Conservation (phyloP, 2,888 invertebrate species). For the Carcina quercana region DNA sequence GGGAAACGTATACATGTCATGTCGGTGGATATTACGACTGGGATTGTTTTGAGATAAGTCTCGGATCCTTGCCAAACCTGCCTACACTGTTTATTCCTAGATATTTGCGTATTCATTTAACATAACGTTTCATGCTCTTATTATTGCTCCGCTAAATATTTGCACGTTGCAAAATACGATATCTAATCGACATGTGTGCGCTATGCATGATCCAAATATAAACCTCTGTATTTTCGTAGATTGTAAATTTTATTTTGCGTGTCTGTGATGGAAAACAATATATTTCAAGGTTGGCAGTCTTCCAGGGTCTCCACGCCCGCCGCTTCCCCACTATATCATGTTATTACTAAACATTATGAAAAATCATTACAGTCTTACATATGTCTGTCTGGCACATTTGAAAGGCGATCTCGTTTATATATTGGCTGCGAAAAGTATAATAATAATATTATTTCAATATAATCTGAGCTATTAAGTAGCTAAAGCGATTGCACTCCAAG, state of each 20-base stretch:
- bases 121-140: too few relatives aligned
- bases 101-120: too few relatives aligned
- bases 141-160: too few relatives aligned
- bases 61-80: slow-evolving; percentile 23
- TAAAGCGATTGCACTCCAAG: too few relatives aligned
- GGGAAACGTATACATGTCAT: slow-evolving; percentile 3
- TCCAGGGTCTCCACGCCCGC: slow-evolving; percentile 30
- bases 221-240: slow-evolving; percentile 4
- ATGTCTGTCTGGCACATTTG: slow-evolving; percentile 26
- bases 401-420: too few relatives aligned
- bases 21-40: slow-evolving; percentile 6
- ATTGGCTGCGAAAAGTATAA: too few relatives aligned
- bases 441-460: too few relatives aligned
- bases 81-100: slow-evolving; percentile 18
- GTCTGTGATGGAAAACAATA: slow-evolving; percentile 18
- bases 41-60: slow-evolving; percentile 11
- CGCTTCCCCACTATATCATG: slow-evolving; percentile 25
- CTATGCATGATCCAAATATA: too few relatives aligned
- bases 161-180: too few relatives aligned
- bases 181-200: too few relatives aligned
- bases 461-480: too few relatives aligned
- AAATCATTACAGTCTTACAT: slow-evolving; percentile 32
- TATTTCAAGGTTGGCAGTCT: slow-evolving; percentile 31
- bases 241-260: slow-evolving; percentile 10
- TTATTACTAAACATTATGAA: slow-evolving; percentile 26